Conservation (phyloP, 2,113 vertebrate genomes). For the Stercorarius parasiticus region DNA sequence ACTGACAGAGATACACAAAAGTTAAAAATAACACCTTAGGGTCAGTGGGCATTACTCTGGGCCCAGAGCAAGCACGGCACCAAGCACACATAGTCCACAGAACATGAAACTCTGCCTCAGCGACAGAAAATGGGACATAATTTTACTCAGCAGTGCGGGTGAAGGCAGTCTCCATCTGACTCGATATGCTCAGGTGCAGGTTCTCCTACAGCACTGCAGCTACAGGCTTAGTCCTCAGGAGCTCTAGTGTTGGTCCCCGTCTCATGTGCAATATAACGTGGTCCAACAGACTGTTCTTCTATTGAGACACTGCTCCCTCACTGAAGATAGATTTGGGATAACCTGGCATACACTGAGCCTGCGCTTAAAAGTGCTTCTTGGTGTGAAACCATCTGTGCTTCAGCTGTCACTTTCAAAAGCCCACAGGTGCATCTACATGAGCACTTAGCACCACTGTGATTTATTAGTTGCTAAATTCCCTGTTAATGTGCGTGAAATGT, state of each 20-base stretch:
- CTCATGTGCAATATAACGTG: accelerated
- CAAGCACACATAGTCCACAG: neutral
- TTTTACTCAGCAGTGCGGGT: neutral
- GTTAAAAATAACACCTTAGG: neutral
- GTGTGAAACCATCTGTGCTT: neutral
- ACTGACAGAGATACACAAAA: neutral
- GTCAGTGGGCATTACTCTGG: too few species aligned
- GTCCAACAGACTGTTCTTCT: neutral
- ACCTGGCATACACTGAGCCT: neutral
- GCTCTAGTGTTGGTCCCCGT: neutral
- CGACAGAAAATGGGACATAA: neutral
- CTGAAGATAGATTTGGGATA: neutral
- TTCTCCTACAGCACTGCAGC: neutral
- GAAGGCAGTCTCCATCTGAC: neutral
- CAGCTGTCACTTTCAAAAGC: neutral
- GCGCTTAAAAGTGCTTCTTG: accelerated
- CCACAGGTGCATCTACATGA: neutral
- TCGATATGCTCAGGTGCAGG: neutral
- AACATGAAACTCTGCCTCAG: neutral
- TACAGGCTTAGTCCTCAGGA: neutral
- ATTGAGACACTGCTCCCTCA: neutral
- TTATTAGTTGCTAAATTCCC: neutral
- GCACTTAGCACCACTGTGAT: neutral
- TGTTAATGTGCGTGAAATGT: neutral
- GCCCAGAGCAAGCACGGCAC: neutral